phyloP scores from a whole-genome alignment of 2,113 vertebrate species.

The Sakesphorus luctuosus region DNA sequence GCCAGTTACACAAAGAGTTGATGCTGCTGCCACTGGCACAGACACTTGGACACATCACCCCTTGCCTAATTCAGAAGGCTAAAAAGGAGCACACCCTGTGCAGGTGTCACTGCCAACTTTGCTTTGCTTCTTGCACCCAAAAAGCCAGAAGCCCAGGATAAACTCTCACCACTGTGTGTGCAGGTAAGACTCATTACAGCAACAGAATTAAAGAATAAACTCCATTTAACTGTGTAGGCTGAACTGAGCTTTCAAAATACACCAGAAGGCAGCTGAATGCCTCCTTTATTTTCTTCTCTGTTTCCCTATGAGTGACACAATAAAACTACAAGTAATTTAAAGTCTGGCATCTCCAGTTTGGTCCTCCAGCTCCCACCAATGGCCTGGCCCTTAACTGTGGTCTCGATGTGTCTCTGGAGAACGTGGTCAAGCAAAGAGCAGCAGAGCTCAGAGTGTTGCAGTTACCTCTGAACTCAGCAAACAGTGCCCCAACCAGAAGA shows the following conservation, averaged over 20 bases:
- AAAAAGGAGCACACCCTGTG: not conserved
- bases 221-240: rapidly evolving
- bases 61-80: not conserved
- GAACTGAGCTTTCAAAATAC: not conserved
- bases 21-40: too few relatives aligned
- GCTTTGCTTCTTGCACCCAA: not conserved
- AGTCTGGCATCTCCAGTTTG: not conserved
- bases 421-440: rapidly evolving
- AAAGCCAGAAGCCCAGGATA: not conserved
- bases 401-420: not conserved
- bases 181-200: not conserved
- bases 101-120: not conserved
- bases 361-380: not conserved
- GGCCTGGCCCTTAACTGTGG: not conserved
- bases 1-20: not conserved
- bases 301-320: not conserved
- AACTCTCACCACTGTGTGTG: not conserved
- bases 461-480: not conserved
- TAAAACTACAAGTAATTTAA: not conserved
- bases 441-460: not conserved
- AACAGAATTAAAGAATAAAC: not conserved
- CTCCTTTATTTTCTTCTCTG: not conserved
- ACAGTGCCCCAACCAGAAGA: not conserved
- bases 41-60: not conserved
- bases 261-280: not conserved